Evolutionary conservation across 2,113 vertebrate genomes (phyloP), one percentile per base, ranked within the genome.

Genomic region (Prochilodus magdalenae): DNA sequence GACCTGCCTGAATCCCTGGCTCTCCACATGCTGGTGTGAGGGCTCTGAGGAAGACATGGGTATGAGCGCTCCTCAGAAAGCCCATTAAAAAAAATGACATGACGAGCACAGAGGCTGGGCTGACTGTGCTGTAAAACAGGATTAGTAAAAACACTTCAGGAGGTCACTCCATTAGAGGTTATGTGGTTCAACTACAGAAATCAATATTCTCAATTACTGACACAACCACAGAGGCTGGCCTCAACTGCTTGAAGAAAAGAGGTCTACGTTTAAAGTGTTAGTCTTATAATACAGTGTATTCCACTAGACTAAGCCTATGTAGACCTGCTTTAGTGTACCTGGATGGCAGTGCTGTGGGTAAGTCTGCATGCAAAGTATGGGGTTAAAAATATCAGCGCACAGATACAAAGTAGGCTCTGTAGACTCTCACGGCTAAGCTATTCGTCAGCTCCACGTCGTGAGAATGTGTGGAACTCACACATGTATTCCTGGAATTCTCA

Each of bases 401-500:
- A 55, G 3, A 55, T n/a, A 57, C 22, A 12, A 0, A 26, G n/a
- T 60, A 26, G n/a, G 57, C 22, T 60, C 57, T 24, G 57, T 3
- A 57, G 6, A 26, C 5, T 60, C 55, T 62, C 29, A 20, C 51
- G 36, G 7, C 1, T 7, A 60, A 5, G 51, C 26, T 6, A 13
- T 2, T 65, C 69, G 2, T 65, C 67, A 24, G 30, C 67, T 18
- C n/a, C 29, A 83, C 51, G 49, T 20, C 36, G 36, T 67, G 73
- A 40, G 18, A 14, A 14, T 2, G 26, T 22, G 40, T 70, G 44
- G 33, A 73, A 77, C 29, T 69, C 76, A 69, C 82, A 59, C 53
- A 24, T 73, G 30, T 55, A 53, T 67, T 44, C 20, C n/a, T 49
- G 36, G 16, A 29, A 70, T 59, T 67, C 75, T 65, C 55, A 73